Conservation (phyloP, 2,888 invertebrate species). For the Celastrina argiolus region DNA sequence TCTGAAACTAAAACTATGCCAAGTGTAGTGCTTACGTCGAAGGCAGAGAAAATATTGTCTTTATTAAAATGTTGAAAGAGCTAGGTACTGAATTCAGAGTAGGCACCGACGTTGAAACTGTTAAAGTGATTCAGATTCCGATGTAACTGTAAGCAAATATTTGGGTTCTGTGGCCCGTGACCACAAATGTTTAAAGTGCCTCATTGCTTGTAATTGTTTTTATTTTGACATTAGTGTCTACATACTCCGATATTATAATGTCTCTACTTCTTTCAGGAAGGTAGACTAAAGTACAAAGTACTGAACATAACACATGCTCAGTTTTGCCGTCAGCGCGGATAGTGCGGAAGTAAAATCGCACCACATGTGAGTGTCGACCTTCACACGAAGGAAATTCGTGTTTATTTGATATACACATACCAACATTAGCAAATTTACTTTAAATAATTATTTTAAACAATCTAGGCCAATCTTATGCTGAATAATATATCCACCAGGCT, state of each 20-base stretch:
- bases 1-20: slow-evolving; percentile 44
- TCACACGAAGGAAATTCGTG: slow-evolving; percentile 9
- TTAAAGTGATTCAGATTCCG: too few species aligned
- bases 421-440: neutral
- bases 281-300: neutral
- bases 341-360: slow-evolving; percentile 10
- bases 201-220: too few species aligned
- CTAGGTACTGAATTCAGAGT: neutral
- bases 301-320: neutral
- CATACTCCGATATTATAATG: too few species aligned
- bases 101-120: too few species aligned
- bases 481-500: neutral
- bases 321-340: neutral
- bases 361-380: slow-evolving; percentile 15
- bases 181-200: too few species aligned
- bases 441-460: neutral
- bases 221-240: neutral
- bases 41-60: slow-evolving; percentile 6
- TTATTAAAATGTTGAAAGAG: neutral
- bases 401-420: neutral
- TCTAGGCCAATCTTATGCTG: neutral
- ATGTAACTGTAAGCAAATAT: too few species aligned
- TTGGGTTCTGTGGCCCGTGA: too few species aligned
- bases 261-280: neutral
- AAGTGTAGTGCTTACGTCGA: slow-evolving; percentile 37